phyloP scores from a whole-genome alignment of 2,888 invertebrate species.

The Melipona bicolor region DNA sequence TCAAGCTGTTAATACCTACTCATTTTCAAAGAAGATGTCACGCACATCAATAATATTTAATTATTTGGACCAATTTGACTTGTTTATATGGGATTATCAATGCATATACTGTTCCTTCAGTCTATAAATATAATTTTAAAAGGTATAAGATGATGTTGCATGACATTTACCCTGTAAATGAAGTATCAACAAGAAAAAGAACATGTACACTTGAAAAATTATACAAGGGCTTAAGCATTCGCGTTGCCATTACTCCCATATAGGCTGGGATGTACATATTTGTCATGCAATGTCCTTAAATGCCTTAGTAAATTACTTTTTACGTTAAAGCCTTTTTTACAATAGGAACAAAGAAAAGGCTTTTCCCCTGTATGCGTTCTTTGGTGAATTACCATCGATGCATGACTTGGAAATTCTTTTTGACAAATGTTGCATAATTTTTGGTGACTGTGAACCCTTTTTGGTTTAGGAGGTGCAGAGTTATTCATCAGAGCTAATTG shows the following conservation, averaged over 20 bases:
- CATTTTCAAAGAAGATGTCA: conserved; percentile 54
- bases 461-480: conserved; percentile 87
- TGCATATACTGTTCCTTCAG: conserved; percentile 55
- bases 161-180: conserved; percentile 57
- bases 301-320: conserved; percentile 91
- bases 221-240: conserved; percentile 76
- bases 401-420: conserved; percentile 91
- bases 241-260: conserved; percentile 83
- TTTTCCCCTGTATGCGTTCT: conserved; percentile 91
- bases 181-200: conserved; percentile 55
- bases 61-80: conserved; percentile 56
- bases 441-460: conserved; percentile 82
- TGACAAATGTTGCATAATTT: conserved; percentile 88
- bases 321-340: conserved; percentile 92
- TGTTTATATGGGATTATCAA: conserved; percentile 39
- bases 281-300: conserved; percentile 90
- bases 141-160: conserved; percentile 58
- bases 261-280: conserved; percentile 85
- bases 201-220: conserved; percentile 38
- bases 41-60: conserved; percentile 40
- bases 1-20: conserved; percentile 50
- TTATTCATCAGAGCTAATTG: conserved; percentile 92
- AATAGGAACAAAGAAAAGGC: conserved; percentile 90
- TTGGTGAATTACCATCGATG: conserved; percentile 91
- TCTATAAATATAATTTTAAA: conserved; percentile 59